These are phyloP conservation scores for Tragelaphus strepsiceros DNA, from an alignment of 2,113 vertebrate genomes.

Conservation along the genomic window DNA sequence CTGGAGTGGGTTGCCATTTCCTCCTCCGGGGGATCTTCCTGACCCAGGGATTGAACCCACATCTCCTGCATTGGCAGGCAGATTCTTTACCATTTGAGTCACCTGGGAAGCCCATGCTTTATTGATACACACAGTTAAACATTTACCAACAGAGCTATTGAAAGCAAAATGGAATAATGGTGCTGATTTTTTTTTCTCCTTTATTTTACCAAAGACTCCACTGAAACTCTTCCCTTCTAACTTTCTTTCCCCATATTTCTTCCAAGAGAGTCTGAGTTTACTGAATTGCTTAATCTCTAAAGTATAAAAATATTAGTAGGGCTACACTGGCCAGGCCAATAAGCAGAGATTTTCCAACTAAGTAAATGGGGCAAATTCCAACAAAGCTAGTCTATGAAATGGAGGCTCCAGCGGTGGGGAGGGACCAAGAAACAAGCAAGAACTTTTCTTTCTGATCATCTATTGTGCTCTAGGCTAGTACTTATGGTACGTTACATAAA, in stretches of 20 bases:
- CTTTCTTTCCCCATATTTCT: not conserved
- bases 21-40: not conserved
- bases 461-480: not conserved
- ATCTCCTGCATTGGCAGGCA: not conserved
- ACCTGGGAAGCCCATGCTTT: not conserved
- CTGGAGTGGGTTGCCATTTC: not conserved
- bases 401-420: not conserved
- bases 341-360: not conserved
- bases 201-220: not conserved
- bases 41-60: not conserved
- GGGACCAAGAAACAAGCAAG: not conserved
- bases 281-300: not conserved
- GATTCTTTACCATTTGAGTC: not conserved
- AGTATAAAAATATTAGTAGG: not conserved
- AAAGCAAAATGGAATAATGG: not conserved
- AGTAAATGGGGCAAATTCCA: not conserved
- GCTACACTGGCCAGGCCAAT: not conserved
- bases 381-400: not conserved
- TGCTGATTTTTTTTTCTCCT: too few relatives aligned
- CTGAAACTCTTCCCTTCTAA: not conserved
- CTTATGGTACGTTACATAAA: not conserved
- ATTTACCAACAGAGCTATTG: not conserved
- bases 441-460: not conserved
- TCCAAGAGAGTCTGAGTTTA: not conserved
- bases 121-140: not conserved